Evolutionary conservation across 2,113 vertebrate genomes (phyloP), one percentile per base, ranked within the genome.

Genomic region (Phasianus colchicus): DNA sequence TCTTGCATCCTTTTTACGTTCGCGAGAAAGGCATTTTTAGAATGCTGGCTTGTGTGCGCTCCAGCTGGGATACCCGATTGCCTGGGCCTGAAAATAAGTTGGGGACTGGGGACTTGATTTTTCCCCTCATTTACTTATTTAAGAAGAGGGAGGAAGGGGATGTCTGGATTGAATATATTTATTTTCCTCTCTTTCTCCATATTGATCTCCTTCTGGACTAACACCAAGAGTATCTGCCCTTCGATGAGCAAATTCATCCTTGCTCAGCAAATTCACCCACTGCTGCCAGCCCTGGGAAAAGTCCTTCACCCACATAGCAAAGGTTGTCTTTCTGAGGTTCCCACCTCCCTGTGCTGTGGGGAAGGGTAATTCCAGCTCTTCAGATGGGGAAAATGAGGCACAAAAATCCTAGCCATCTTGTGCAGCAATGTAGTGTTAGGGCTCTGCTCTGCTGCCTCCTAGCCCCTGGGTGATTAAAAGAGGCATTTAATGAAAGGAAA

Each of bases 21-120:
- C 65, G 18, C 11, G 43, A 96, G 30, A 69, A 86, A 95, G 75
- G 80, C 71, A 71, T 92, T 97, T 96, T 95, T 92, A 97, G 96
- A 96, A 96, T 85, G 61, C 78, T 91, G 91, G 67, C 73, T 94
- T 88, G 76, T 3, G n/a, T 5, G 30, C 6, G 42, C 74, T 90
- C 63, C 4, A 20, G 85, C 86, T 94, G 91, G 82, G 95, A 91
- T 83, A 86, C 57, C 52, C 92, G 38, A 40, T 95, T 5, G 57
- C 58, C 80, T 71, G 43, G 36, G 63, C 74, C 88, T 98, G 97
- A 98, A 98, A 97, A 97, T 97, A 97, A 95, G 81, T 32, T 71
- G 38, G 32, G 85, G 64, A 25, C 74, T 96, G 93, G 60, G 54
- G 76, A 90, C 21, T 86, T 80, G 36, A 1, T 79, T 83, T 89